Percentiles rank a stretch among this genome's conserved stretches.
Conservation (phyloP, 2,113 vertebrate species). For the Mola mola region DNA sequence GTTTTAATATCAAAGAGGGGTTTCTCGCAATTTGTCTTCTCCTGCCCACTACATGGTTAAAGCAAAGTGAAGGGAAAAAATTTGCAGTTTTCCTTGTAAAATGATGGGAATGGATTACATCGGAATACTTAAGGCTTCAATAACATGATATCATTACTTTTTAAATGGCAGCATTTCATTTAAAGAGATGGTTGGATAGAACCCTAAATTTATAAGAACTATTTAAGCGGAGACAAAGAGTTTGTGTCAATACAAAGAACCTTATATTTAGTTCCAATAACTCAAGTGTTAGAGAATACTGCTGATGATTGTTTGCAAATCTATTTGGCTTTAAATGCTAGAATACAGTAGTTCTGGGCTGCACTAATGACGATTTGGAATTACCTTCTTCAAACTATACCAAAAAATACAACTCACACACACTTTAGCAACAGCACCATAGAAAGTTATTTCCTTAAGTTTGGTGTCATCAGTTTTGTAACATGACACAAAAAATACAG, state of each 20-base stretch:
- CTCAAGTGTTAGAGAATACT: no score
- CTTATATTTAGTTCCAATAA: no score
- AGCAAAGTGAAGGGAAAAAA: constrained; percentile 5
- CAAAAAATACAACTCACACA: constrained; percentile 7
- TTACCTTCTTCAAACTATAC: no score
- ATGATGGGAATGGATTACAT: constrained; percentile 24
- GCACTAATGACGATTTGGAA: no score
- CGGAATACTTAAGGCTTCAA: constrained; percentile 6
- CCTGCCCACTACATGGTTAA: constrained; percentile 4
- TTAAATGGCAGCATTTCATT: constrained; percentile 34
- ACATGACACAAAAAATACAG: no score
- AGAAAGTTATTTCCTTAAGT: constrained; percentile 29
- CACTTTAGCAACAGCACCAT: constrained; percentile 2
- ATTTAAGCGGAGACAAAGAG: no score
- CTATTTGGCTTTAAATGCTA: no score
- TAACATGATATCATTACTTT: constrained; percentile 9
- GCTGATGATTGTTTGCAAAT: no score
- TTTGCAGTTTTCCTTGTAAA: background rate
- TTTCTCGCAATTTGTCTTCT: constrained; percentile 11
- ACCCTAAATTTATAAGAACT: no score
- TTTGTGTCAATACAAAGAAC: no score
- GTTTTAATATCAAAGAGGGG: constrained; percentile 9
- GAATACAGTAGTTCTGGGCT: no score
- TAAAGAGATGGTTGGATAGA: constrained; percentile 21
- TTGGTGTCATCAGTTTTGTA: constrained; percentile 23